Evolutionary conservation across 2,797 vertebrate genomes (phyloP), one percentile per base, ranked within the genome.

Genomic region (Sparidentex hasta): DNA sequence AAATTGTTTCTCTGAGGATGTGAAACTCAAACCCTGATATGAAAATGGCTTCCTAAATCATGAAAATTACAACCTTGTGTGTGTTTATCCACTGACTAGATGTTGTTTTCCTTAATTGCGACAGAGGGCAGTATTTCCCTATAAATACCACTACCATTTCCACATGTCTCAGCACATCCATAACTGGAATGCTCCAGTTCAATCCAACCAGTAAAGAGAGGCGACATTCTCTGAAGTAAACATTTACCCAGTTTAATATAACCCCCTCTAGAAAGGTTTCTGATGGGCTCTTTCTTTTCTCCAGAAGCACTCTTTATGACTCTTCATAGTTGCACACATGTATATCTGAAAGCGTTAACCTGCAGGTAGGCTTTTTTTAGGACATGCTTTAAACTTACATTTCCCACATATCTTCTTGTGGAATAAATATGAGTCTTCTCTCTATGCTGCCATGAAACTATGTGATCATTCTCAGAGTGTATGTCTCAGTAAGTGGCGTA

Each of bases 51-150:
- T 11, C 5, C 46, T 52, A n/a, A 48, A 55, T 54, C 2, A 56
- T 27, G 51, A 46, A 41, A 46, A 48, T 5, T 3, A 3, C 4
- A 46, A n/a, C 12, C 2, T 18, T 2, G n/a, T 51, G 2, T 20
- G 8, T 43, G 18, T 56, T 51, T 29, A 43, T 38, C 14, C 20
- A 47, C n/a, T 25, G 4, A 21, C 18, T 12, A n/a, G 3, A 13
- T 90, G 87, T 48, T 81, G 43, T 83, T 81, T 63, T 61, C 20
- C 64, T 4, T 23, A 44, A 21, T 1, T 55, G 13, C 65, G 4
- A 73, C 76, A 94, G 92, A 57, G 91, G 93, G 93, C 89, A 85
- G 80, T 75, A 52, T 80, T 85, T 68, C 56, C 56, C 71, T 7
- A 82, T 9, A 57, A 76, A 86, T 81, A 52, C 54, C 41, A 63